Evolutionary conservation across 1,140 invertebrate species (phyloP), one percentile per base, ranked within the genome.

Genomic region (Papilio polytes): DNA sequence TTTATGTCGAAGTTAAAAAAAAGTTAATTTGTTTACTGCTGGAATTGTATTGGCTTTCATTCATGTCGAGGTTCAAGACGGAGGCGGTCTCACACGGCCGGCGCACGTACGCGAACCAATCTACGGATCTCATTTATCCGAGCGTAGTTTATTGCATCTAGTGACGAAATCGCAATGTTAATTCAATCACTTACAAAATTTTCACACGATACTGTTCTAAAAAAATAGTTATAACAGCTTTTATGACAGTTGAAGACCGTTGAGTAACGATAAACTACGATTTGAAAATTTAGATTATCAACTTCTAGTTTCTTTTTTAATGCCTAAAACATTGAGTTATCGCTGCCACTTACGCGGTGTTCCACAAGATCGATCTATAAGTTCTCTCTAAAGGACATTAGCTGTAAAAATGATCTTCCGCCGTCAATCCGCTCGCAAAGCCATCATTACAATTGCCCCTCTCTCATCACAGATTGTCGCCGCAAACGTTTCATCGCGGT

Each of bases 41-140:
- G 63, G 26, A 26, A 15, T 3, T 63, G 74, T 83, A 85, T 83
- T 82, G 73, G 78, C 81, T 86, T 87, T 86, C 83, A 81, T 83
- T 84, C 82, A 83, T 80, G 74, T 70, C 80, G 84, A 87, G 86
- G 83, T 83, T 85, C 86, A 89, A 89, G 86, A 82, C 83, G 81
- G 48, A 44, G 44, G 48, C 46, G 2, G 20, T 41, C 56, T 88
- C 85, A 84, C 84, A 86, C 84, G 84, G 82, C 74, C 66, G 41
- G 53, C 80, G 84, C 89, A 88, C 88, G 90, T 91, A 87, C 89
- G 88, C 89, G 85, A 87, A 74, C 80, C 85, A 89, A 91, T 91
- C 87, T 86, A 80, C 72, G 73, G 74, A 85, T 81, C 80, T 85
- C 82, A 91, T 90, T 89, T 86, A 72, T 72, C 82, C 80, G 83